Conservation (phyloP, 2,888 invertebrate species). For the Zygogramma bicolorata region DNA sequence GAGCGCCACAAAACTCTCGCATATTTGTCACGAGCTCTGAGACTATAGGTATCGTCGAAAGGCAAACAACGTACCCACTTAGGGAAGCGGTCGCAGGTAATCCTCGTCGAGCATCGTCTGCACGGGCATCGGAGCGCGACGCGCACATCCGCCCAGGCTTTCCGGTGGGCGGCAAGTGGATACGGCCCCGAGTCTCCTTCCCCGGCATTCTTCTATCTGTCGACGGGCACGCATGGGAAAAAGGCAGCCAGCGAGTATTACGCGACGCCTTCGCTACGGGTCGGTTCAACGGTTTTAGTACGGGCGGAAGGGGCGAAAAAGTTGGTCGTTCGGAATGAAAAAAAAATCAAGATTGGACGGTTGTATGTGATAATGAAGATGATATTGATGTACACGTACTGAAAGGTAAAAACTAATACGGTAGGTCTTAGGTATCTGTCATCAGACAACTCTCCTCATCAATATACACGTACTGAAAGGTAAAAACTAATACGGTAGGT, state of each 20-base stretch:
- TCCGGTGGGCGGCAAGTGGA: constrained; percentile 54
- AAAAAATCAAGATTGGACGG: no score
- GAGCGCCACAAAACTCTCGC: no score
- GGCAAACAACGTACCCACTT: not conserved
- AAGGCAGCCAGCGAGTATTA: not conserved
- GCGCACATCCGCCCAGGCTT: constrained; percentile 61
- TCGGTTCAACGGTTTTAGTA: not conserved
- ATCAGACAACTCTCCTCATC: no score
- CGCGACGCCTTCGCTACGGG: not conserved
- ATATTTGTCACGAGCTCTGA: no score
- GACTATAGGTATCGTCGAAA: not conserved
- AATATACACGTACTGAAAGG: no score
- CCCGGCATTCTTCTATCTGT: not conserved
- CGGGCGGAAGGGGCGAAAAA: not conserved
- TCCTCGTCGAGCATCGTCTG: constrained; percentile 6
- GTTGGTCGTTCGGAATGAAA: no score
- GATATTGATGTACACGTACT: no score
- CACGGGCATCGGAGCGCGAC: constrained; percentile 57
- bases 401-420: no score
- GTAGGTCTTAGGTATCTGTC: no score
- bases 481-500: no score
- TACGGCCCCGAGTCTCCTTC: constrained; percentile 24
- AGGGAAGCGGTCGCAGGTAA: not conserved
- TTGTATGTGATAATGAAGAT: no score
- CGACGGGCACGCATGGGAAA: constrained; percentile 4